phyloP scores from a whole-genome alignment of 1,140 invertebrate species.

The Penaeus vannamei region DNA sequence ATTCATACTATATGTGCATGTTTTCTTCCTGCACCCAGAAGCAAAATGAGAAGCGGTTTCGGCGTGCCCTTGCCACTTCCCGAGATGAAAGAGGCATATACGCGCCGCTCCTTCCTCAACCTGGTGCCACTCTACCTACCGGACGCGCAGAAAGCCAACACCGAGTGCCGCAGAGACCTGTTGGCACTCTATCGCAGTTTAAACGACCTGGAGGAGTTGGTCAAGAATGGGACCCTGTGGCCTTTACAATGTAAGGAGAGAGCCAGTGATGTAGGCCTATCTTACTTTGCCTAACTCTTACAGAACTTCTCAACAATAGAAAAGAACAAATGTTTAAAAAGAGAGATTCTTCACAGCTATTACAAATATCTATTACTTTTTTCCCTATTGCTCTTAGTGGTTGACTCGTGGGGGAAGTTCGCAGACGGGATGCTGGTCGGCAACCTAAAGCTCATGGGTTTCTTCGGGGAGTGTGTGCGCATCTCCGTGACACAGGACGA shows the following conservation, averaged over 20 bases:
- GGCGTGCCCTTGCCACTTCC: too few relatives aligned
- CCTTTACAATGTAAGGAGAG: slow-evolving; percentile 17
- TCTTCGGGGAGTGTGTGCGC: slow-evolving; percentile 51
- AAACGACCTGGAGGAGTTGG: background rate
- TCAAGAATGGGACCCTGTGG: slow-evolving; percentile 19
- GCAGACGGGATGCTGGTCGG: slow-evolving; percentile 44
- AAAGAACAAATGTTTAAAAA: too few relatives aligned
- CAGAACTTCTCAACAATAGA: too few relatives aligned
- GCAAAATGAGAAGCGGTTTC: too few relatives aligned
- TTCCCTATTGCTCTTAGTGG: background rate
- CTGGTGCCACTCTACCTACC: slow-evolving; percentile 41
- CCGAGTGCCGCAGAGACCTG: slow-evolving; percentile 31
- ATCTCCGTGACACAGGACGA: background rate
- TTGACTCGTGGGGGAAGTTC: slow-evolving; percentile 56
- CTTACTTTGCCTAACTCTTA: too few relatives aligned
- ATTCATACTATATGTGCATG: too few relatives aligned
- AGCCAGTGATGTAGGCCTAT: background rate
- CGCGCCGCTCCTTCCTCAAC: slow-evolving; percentile 11
- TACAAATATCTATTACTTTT: too few relatives aligned
- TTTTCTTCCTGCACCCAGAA: too few relatives aligned
- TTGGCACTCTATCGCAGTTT: slow-evolving; percentile 3
- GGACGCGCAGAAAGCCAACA: background rate
- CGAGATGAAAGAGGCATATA: too few relatives aligned
- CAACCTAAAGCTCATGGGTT: slow-evolving; percentile 34
- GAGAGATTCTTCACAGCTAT: too few relatives aligned